A percentile compares a stretch with the other conserved stretches of the same genome.
These are phyloP conservation scores for Simalia tracyae DNA, from an alignment of 2,797 vertebrate genomes.

Conservation along the genomic window DNA sequence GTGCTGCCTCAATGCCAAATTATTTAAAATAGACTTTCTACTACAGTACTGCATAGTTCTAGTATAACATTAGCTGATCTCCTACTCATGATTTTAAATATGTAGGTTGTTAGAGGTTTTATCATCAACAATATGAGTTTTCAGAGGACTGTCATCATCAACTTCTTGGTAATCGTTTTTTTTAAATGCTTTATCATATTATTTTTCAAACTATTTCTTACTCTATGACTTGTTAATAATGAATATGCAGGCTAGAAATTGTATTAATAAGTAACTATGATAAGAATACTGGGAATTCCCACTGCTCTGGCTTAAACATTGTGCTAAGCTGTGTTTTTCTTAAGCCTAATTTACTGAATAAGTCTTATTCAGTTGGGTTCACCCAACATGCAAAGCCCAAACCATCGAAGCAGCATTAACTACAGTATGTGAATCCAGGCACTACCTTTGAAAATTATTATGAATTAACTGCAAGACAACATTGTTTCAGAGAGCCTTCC, in stretches of 20 bases:
- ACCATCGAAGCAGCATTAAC: neutral
- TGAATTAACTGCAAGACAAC: neutral
- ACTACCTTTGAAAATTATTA: neutral
- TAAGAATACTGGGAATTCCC: neutral
- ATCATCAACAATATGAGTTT: neutral
- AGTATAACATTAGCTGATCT: neutral
- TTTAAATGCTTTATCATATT: neutral
- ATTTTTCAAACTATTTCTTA: neutral
- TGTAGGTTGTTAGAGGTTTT: neutral
- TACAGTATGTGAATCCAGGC: neutral
- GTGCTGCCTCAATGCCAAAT: neutral
- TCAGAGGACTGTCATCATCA: neutral
- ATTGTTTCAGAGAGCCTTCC: neutral
- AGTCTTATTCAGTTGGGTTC: neutral
- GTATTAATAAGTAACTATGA: neutral
- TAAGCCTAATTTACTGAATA: neutral
- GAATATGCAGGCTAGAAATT: neutral
- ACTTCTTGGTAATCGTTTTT: neutral
- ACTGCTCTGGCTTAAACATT: neutral
- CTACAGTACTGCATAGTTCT: neutral
- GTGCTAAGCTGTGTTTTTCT: neutral
- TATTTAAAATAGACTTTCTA: neutral
- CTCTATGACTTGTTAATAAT: neutral
- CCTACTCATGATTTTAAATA: neutral
- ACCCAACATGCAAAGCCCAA: neutral